Evolutionary conservation across 2,888 invertebrate species (phyloP).

Genomic region (Graphium colonna): DNA sequence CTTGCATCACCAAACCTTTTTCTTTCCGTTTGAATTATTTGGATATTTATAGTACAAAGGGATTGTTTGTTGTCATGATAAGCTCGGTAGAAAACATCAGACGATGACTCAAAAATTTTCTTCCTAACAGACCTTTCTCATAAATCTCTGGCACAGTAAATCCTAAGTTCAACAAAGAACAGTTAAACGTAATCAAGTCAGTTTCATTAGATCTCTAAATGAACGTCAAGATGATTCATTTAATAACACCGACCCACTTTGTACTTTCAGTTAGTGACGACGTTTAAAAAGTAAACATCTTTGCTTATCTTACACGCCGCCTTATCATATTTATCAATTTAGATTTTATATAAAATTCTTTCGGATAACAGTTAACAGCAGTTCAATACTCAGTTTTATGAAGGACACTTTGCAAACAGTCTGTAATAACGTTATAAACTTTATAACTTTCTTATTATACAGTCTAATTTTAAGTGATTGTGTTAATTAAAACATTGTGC

Average conservation of each 20-base stretch:
- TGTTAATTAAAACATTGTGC: too few relatives aligned
- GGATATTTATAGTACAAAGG: background rate
- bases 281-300: slow-evolving; percentile 17
- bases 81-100: background rate
- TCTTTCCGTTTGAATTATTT: too few relatives aligned
- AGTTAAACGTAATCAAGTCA: slow-evolving; percentile 13
- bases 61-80: background rate
- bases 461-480: too few relatives aligned
- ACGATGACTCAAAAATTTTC: too few relatives aligned
- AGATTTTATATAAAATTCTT: slow-evolving; percentile 8
- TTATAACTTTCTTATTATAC: too few relatives aligned
- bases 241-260: slow-evolving; percentile 11
- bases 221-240: slow-evolving; percentile 19
- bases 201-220: slow-evolving; percentile 19
- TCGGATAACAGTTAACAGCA: background rate
- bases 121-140: background rate
- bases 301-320: slow-evolving; percentile 12
- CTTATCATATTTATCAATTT: slow-evolving; percentile 19
- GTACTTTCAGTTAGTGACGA: background rate
- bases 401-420: too few relatives aligned
- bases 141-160: background rate
- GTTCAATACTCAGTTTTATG: background rate
- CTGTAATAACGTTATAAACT: background rate
- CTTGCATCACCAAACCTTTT: too few relatives aligned
- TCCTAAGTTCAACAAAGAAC: slow-evolving; percentile 8